Evolutionary conservation across 1,140 invertebrate species (phyloP), one percentile per base, ranked within the genome.

Genomic region (Penaeus japonicus): DNA sequence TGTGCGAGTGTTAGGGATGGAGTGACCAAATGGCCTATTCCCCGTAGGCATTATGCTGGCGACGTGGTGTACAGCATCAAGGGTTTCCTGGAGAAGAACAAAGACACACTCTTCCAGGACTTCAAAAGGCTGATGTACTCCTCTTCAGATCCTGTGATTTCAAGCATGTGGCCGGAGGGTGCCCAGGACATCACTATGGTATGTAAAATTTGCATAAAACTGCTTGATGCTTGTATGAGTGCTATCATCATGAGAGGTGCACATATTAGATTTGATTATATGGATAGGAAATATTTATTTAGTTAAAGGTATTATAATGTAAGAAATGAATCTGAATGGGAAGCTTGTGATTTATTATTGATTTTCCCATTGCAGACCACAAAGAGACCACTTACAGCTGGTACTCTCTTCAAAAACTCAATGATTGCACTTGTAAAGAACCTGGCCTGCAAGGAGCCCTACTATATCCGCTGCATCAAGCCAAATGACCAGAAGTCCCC

Each of bases 51-150:
- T 92, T 99, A 99, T 92, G 98, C 98, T 3, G 98, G 98, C n/a
- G 97, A 98, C 93, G 98, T 99, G 2, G 96, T 96, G 30, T 99
- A 99, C 93, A 95, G 94, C 89, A 95, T 98, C 55, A 94, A 94
- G 55, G 97, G 97, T 20, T 99, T 99, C 92, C 94, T 99, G 91
- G 98, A 99, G 92, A 99, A 99, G 93, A 99, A 99, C 92, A 98
- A 96, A 93, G 98, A 99, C 92, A 96, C 96, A 1, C 93, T 99
- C 24, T 99, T 97, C 93, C 98, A 99, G 94, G 98, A 99, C 93
- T 97, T 99, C 91, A 99, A 99, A 93, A 94, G 98, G 35, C 93
- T 99, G 77, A 93, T 99, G 75, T 98, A 95, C 93, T 96, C 95
- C 89, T 97, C 96, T 65, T 94, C 93, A 27, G 96, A 98, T 93